These are phyloP conservation scores for Diarsia mendica DNA, from an alignment of 2,888 invertebrate genomes.

Conservation along the genomic window DNA sequence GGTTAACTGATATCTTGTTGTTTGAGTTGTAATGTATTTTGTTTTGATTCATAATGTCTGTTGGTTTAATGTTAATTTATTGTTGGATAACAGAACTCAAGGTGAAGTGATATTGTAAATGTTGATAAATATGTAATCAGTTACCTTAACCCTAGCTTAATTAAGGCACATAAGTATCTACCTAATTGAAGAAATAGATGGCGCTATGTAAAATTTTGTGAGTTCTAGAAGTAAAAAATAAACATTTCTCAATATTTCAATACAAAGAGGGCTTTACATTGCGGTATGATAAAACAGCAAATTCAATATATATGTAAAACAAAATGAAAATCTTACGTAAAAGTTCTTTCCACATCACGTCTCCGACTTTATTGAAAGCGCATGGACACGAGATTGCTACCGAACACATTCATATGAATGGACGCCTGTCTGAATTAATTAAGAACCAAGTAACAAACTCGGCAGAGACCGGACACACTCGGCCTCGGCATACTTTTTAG, in stretches of 20 bases:
- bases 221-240: neutral
- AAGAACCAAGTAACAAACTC: slow-evolving; percentile 45
- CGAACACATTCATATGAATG: slow-evolving; percentile 54
- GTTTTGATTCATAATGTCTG: slow-evolving; percentile 27
- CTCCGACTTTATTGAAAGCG: slow-evolving; percentile 33
- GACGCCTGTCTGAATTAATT: slow-evolving; percentile 60
- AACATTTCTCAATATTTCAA: neutral
- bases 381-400: slow-evolving; percentile 48
- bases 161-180: neutral
- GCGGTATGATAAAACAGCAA: neutral
- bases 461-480: slow-evolving; percentile 45
- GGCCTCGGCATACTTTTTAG: slow-evolving; percentile 55
- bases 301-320: slow-evolving; percentile 13
- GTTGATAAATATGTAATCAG: neutral
- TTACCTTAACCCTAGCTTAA: neutral
- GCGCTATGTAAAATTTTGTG: neutral
- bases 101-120: neutral
- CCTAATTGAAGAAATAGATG: neutral
- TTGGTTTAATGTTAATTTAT: slow-evolving; percentile 15
- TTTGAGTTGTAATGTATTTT: slow-evolving; percentile 19
- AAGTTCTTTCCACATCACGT: slow-evolving; percentile 42
- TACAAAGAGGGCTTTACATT: neutral
- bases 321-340: slow-evolving; percentile 12
- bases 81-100: slow-evolving; percentile 2
- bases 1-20: slow-evolving; percentile 37